Base-by-base conservation (phyloP, 2,888 invertebrate species). In the Heliconius sara region DNA sequence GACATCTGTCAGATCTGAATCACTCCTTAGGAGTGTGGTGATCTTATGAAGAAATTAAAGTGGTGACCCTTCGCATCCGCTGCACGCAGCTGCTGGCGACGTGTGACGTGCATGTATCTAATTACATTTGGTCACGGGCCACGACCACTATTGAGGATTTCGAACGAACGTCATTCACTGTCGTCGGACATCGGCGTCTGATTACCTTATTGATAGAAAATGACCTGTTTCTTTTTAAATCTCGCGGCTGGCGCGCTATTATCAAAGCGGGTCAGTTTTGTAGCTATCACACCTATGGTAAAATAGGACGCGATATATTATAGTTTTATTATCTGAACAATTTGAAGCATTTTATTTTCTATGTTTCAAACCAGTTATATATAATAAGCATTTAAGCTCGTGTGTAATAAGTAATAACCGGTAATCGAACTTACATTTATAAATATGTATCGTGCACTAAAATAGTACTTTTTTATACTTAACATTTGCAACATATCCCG, bases 1-100 rank as follows among this genome's bases (percentile, higher is more conserved):
- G 91, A 93, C 95, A 95, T 95, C 95, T 95, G 95, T 93, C 93
- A 90, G 88, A 88, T 91, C 91, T 95, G 95, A 95, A 93, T 95
- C 95, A 95, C 90, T 92, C 91, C 89, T 93, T 92, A 91, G 91
- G 89, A 86, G 87, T 86, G 87, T 85, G 83, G 89, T 91, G 91
- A 91, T 91, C 92, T 91, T 91, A 91, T 91, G 91, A 90, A 87
- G 89, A 88, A 91, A 90, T 93, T 93, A 92, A 85, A 91, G 89
- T 88, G 89, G 88, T 95, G 95, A 95, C 95, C 95, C 93, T 91
- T 91, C 89, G 88, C 91, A 93, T 94, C 95, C 95, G 94, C 87
- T 87, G 89, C 84, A 84, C 85, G 91, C 95, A 94, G 93, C 93
- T 94, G 94, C 91, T 43, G 74, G 76, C 78, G 87, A 88, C 88